phyloP scores from a whole-genome alignment of 2,113 vertebrate genomes.

The Burhinus oedicnemus region DNA sequence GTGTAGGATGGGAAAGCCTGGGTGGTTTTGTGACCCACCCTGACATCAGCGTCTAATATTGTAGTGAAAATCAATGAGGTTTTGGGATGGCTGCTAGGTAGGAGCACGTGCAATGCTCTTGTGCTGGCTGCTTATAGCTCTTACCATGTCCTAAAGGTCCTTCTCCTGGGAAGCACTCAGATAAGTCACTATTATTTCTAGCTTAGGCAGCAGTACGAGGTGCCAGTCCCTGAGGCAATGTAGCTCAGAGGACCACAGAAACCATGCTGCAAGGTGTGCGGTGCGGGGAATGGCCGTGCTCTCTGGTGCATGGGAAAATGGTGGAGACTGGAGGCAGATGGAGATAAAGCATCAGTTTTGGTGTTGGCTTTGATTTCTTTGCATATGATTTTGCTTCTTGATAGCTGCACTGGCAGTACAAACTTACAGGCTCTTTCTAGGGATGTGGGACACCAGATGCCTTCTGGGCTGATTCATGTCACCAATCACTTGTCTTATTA shows the following conservation, averaged over 20 bases:
- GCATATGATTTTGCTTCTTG: not conserved
- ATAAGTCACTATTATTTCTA: not conserved
- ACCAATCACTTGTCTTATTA: not conserved
- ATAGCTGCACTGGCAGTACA: not conserved
- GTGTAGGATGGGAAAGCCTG: not conserved
- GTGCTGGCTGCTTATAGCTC: not conserved
- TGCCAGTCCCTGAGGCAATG: not conserved
- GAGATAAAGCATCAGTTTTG: not conserved
- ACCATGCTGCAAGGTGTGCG: fast-evolving
- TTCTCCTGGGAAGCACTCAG: not conserved
- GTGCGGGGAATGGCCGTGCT: not conserved
- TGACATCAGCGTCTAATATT: not conserved
- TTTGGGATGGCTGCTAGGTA: not conserved
- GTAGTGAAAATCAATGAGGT: not conserved
- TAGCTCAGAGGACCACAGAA: not conserved
- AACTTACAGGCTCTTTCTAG: not conserved
- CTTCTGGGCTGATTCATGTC: not conserved
- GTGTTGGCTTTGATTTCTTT: not conserved
- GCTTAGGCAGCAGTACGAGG: not conserved
- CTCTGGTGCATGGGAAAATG: not conserved
- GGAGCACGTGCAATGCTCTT: not conserved
- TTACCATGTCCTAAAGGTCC: not conserved
- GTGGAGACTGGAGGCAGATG: not conserved
- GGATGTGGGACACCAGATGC: not conserved
- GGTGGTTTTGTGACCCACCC: not conserved